Conservation (phyloP, 2,113 vertebrate species). For the Erinaceus europaeus region DNA sequence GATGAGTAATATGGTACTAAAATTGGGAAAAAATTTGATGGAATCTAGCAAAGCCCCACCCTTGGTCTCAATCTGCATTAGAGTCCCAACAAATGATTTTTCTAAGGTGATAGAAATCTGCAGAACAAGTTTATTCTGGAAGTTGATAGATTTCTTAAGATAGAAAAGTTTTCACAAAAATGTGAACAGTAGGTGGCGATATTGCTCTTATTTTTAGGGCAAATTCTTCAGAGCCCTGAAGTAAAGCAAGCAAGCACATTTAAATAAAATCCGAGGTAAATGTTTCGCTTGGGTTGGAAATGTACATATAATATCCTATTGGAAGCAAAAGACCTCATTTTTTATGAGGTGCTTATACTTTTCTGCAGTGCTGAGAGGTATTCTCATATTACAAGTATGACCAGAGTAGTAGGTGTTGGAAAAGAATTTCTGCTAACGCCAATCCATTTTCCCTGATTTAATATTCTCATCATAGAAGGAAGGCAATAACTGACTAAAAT, state of each 20-base stretch:
- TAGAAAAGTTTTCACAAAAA: neutral
- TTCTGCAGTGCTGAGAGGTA: neutral
- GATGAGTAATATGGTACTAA: no score
- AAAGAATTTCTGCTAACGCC: neutral
- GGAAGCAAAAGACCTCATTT: neutral
- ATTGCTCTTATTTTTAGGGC: conserved; percentile 1
- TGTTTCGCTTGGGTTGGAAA: neutral
- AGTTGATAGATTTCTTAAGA: neutral
- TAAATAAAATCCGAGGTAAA: no score
- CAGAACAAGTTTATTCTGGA: neutral
- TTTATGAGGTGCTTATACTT: neutral
- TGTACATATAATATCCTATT: neutral
- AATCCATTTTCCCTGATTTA: neutral
- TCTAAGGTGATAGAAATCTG: neutral
- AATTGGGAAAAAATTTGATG: neutral
- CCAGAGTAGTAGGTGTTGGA: neutral
- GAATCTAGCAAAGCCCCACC: neutral
- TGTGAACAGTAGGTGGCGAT: conserved; percentile 58
- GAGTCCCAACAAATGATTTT: neutral
- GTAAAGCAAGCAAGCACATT: no score
- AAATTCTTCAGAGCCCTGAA: no score
- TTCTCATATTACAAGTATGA: neutral
- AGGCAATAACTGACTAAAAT: neutral
- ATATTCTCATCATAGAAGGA: neutral
- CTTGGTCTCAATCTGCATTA: neutral